Evolutionary conservation across 1,140 invertebrate species (phyloP).

Genomic region (Neodiprion virginianus): DNA sequence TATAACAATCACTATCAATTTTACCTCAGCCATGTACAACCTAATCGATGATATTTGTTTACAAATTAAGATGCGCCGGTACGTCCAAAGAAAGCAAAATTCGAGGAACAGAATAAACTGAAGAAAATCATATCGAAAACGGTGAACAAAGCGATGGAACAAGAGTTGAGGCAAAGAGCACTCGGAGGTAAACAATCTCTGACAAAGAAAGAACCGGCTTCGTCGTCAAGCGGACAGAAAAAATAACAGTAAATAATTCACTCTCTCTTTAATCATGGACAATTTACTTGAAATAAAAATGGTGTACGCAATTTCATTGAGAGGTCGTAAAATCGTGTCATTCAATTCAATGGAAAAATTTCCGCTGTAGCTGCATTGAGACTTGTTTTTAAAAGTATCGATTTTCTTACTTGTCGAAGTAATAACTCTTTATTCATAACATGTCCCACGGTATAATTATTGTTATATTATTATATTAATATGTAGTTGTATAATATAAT

Average conservation of each 20-base stretch:
- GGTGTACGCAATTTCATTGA: not conserved
- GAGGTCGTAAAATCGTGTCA: not conserved
- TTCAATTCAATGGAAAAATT: not conserved
- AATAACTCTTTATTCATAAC: not conserved
- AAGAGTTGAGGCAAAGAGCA: constrained; percentile 66
- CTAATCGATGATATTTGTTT: not conserved
- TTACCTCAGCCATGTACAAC: too few relatives aligned
- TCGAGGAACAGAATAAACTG: constrained; percentile 66
- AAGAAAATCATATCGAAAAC: constrained; percentile 69
- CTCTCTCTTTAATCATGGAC: constrained; percentile 1
- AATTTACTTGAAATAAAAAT: constrained; percentile 11
- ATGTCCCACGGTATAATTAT: not conserved
- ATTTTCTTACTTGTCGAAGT: not conserved
- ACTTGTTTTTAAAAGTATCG: not conserved
- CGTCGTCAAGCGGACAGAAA: constrained; percentile 15
- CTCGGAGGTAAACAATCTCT: constrained; percentile 59
- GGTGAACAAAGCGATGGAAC: constrained; percentile 68
- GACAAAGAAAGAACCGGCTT: constrained; percentile 43
- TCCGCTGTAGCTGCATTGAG: too few relatives aligned
- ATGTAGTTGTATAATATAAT: too few relatives aligned
- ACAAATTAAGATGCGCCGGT: constrained; percentile 65
- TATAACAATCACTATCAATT: too few relatives aligned
- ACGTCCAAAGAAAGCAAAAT: constrained; percentile 67
- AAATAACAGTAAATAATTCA: constrained; percentile 5
- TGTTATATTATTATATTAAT: too few relatives aligned